Evolutionary conservation across 2,888 invertebrate species (phyloP), one percentile per base, ranked within the genome.

Genomic region (Drosophila stalkeri): DNA sequence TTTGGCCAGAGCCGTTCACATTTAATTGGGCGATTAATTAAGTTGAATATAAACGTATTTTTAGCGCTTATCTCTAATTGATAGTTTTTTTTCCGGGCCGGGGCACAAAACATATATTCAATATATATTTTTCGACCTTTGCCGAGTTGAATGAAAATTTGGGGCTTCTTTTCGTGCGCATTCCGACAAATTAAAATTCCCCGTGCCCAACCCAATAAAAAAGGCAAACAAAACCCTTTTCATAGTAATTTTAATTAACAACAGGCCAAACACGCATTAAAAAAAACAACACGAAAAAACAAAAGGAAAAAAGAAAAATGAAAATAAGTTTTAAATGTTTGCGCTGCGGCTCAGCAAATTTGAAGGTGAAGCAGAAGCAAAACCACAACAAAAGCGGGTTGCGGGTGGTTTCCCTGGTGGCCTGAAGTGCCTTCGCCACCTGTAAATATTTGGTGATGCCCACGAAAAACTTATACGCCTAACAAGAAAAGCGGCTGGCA

Each of bases 291-390:
- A n/a, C n/a, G n/a, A n/a, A 37, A 20, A 27, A 11, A 12, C 9
- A 54, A 37, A 23, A 54, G 39, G 23, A 18, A 18, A 41, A 27
- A 20, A 33, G 18, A 68, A 27, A 68, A 27, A 41, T 44, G 49
- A 52, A 41, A 64, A 47, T 60, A 75, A 62, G 64, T 77, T 67
- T 70, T 52, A 82, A 82, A 82, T 81, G 86, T 82, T 86, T 86
- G 66, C 57, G 71, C 64, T 77, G 81, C 56, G 79, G 84, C 75
- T 67, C 43, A 46, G 56, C 43, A 51, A 72, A 59, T 75, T 77
- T 39, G 35, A 51, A 59, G 54, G 27, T 57, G 37, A 47, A 59
- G 54, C n/a, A 55, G 39, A 31, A 55, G 59, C 67, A 2, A 54
- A 69, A 71, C 83, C 83, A 82, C 83, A 83, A 86, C 75, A 84